Base-by-base conservation (phyloP, 2,113 vertebrate species). In the Nymphicus hollandicus region DNA sequence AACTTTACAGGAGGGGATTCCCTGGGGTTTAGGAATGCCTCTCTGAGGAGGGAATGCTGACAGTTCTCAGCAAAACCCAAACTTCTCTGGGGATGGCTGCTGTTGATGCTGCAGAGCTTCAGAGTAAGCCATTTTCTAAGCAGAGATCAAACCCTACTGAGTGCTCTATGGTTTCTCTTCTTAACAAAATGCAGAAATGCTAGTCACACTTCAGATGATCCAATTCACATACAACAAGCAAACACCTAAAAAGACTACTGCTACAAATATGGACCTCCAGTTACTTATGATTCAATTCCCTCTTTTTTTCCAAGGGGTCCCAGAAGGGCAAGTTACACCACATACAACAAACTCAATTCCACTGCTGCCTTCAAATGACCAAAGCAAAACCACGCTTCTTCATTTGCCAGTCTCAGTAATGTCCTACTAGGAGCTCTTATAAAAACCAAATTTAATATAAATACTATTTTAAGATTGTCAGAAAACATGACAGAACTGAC, bases 1-100 rank as follows among this genome's bases (percentile, higher is more conserved):
- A 90, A 23, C 60, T 74, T 90, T 52, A 93, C 13, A 33, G 88
- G 83, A 95, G 63, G 77, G 88, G 61, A 96, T 94, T 97, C 96
- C 96, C 95, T 91, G 49, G 93, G 86, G 96, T 76, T 95, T 94
- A 95, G 92, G 86, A 96, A 97, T 81, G 86, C 80, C 88, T 94
- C 85, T 94, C 89, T 7, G 33, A 91, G 81, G 65, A 92, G 50
- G 56, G 79, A 84, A 79, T 58, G 88, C 92, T 89, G 88, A 89
- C 29, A 61, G 65, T 84, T 92, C 91, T 82, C 92, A 94, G 52
- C 83, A 89, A 92, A 93, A 6, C 28, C 86, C 91, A 52, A 16
- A 9, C 15, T 29, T 65, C 95, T 68, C 83, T 9, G 63, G 71
- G 73, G 91, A 94, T 13, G 64, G 88, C 82, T 83, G 88, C 55